These are phyloP conservation scores for Morbakka virulenta DNA, from an alignment of 30 jellyfish, hydroid and myxozoan species.

Conservation along the genomic window DNA sequence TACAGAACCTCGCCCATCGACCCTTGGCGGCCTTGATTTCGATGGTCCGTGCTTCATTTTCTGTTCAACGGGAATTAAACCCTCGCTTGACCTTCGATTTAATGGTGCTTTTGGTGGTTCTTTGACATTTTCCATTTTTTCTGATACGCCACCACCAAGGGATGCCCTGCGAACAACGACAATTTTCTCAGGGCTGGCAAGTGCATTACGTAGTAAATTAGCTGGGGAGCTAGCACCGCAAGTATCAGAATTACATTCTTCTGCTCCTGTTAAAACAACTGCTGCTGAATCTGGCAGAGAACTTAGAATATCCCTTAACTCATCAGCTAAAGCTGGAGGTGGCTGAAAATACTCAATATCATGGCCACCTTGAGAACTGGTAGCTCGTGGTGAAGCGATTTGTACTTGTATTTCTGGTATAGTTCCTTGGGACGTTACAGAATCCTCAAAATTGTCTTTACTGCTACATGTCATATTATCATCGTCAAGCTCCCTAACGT, in stretches of 20 bases:
- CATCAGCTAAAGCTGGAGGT: neutral
- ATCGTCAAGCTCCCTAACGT: slow-evolving; percentile 22
- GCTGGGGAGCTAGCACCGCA: neutral
- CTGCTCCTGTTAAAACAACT: neutral
- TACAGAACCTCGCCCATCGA: neutral
- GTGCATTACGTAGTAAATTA: neutral
- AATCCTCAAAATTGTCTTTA: slow-evolving; percentile 21
- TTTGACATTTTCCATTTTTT: neutral
- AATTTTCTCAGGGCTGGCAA: neutral
- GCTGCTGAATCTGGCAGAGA: neutral
- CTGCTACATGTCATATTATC: neutral
- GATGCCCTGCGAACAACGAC: neutral
- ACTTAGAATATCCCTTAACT: neutral
- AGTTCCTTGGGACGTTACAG: slow-evolving; percentile 20
- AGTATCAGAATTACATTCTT: neutral
- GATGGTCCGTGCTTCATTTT: neutral
- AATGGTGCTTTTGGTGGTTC: neutral
- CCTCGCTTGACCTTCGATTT: neutral
- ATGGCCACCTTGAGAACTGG: neutral
- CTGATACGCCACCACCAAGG: neutral
- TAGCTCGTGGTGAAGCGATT: neutral
- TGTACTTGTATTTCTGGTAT: slow-evolving; percentile 71
- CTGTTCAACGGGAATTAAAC: neutral
- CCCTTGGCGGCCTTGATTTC: neutral
- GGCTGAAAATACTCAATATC: neutral